Percentiles rank a stretch among this genome's conserved stretches.
Evolutionary conservation across 2,888 invertebrate genomes (phyloP).

Genomic region (Isotomurus palustris): DNA sequence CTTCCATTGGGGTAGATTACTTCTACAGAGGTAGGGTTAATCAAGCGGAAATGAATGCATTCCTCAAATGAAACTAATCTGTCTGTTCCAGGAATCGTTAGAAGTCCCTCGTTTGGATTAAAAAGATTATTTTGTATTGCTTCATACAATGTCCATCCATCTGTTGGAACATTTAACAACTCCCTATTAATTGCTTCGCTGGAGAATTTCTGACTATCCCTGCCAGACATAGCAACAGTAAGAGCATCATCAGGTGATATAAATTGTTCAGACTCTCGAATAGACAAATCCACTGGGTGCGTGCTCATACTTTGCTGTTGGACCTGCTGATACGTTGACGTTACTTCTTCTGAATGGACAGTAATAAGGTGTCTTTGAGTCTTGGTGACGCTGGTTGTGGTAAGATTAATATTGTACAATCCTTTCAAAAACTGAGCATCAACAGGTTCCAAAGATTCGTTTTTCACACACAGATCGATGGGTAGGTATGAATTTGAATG

Average conservation of each 20-base stretch:
- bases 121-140: conserved; percentile 78
- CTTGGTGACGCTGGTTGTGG: conserved; percentile 79
- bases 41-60: conserved; percentile 76
- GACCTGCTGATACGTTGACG: conserved; percentile 48
- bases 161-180: conserved; percentile 71
- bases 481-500: conserved; percentile 67
- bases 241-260: too few species aligned
- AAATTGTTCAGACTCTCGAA: too few species aligned
- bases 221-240: too few species aligned
- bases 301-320: too few species aligned
- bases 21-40: conserved; percentile 75
- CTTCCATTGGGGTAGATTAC: conserved; percentile 74
- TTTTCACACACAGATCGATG: conserved; percentile 78
- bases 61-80: conserved; percentile 78
- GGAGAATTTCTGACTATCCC: background rate
- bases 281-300: too few species aligned
- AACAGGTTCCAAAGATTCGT: conserved; percentile 76
- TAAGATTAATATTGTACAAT: conserved; percentile 78
- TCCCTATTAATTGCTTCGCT: conserved; percentile 49
- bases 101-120: conserved; percentile 75
- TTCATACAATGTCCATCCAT: conserved; percentile 76
- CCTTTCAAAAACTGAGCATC: conserved; percentile 82
- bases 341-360: conserved; percentile 62
- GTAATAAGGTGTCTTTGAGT: conserved; percentile 77
- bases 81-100: conserved; percentile 81